Evolutionary conservation across 2,888 invertebrate genomes (phyloP).

Genomic region (Eudasyphora cyanicolor): DNA sequence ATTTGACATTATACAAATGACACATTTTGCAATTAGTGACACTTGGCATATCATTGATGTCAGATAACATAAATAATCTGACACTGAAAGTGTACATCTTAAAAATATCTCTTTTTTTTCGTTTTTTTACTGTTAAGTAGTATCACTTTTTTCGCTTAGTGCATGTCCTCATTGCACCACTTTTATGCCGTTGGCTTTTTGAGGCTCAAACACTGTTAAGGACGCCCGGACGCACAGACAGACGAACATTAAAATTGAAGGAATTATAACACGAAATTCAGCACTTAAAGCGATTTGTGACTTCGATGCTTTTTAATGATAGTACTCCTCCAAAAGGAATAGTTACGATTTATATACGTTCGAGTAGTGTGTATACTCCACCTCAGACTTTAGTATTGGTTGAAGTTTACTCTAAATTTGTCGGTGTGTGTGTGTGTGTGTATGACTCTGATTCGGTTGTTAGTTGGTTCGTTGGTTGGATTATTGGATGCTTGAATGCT

Average conservation of each 20-base stretch:
- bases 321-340: constrained; percentile 17
- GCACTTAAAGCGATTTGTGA: constrained; percentile 54
- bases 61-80: too few species aligned
- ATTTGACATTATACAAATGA: too few species aligned
- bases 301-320: constrained; percentile 44
- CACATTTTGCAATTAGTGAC: too few species aligned
- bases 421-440: too few species aligned
- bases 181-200: background rate
- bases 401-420: background rate
- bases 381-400: background rate
- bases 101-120: too few species aligned
- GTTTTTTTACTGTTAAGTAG: background rate
- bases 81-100: too few species aligned
- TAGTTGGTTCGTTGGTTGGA: background rate
- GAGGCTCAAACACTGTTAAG: background rate
- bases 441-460: too few species aligned
- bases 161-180: background rate
- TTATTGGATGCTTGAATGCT: too few species aligned
- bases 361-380: background rate
- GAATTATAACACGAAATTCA: constrained; percentile 62
- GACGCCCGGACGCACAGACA: too few species aligned
- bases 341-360: background rate
- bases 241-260: background rate
- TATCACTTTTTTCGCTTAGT: background rate
- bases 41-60: too few species aligned